Conservation (phyloP, 2,113 vertebrate genomes). For the Psettodes erumei region DNA sequence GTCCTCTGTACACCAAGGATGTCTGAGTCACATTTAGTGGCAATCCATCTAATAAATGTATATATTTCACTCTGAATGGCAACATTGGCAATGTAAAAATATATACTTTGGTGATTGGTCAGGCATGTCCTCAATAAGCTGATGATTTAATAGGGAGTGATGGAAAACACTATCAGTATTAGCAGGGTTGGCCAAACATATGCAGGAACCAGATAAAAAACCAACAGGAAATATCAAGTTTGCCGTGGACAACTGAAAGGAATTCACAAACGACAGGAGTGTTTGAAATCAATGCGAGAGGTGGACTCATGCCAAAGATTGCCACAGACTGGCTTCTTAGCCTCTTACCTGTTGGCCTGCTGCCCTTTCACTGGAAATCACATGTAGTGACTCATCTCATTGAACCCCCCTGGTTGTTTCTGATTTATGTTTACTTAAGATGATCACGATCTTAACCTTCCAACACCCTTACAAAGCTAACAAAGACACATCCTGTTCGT, state of each 20-base stretch:
- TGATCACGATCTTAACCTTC: background rate
- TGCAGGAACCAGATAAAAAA: constrained; percentile 53
- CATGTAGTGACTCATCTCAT: background rate
- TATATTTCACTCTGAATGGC: background rate
- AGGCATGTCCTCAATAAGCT: background rate
- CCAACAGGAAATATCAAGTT: constrained; percentile 40
- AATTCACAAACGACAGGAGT: constrained; percentile 12
- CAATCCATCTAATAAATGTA: background rate
- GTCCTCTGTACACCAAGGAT: background rate
- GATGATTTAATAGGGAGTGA: background rate
- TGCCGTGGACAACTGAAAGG: background rate
- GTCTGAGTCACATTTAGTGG: background rate
- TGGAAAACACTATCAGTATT: background rate
- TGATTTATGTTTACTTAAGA: constrained; percentile 6
- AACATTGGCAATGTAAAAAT: too few relatives aligned
- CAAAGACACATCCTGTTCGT: constrained; percentile 28
- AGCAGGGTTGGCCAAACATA: background rate
- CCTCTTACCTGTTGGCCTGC: background rate
- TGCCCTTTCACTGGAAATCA: background rate
- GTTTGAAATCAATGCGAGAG: background rate
- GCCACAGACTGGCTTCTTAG: too few relatives aligned
- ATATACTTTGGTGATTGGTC: background rate
- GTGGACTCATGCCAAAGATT: background rate
- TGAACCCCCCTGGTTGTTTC: background rate
- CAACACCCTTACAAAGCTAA: background rate